phyloP scores from a whole-genome alignment of 2,113 vertebrate genomes.

The Dasyornis broadbenti region DNA sequence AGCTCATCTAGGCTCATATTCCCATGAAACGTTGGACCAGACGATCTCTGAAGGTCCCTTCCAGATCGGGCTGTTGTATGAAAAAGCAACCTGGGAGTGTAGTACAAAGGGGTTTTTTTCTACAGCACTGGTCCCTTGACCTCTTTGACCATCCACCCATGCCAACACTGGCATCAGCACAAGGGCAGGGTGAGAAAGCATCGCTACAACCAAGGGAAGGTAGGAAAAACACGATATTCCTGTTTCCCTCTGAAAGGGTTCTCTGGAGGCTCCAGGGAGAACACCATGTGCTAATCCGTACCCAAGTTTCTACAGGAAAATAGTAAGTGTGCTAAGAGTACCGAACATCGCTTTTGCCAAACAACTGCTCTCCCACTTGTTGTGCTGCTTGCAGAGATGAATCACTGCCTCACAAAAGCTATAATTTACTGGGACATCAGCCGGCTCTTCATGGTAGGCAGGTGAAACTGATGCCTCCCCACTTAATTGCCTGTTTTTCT shows the following conservation, averaged over 20 bases:
- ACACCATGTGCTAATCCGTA: not conserved
- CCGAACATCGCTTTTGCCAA: not conserved
- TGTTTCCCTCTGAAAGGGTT: not conserved
- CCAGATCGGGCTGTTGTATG: not conserved
- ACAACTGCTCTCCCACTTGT: not conserved
- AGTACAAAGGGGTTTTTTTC: not conserved
- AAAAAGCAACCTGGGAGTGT: not conserved
- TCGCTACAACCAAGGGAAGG: not conserved
- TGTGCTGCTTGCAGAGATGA: not conserved
- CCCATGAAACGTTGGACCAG: accelerated
- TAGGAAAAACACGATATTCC: not conserved
- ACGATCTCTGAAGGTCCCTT: not conserved
- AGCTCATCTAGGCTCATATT: not conserved
- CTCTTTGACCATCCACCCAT: not conserved
- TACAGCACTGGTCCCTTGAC: not conserved
- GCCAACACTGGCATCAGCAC: not conserved
- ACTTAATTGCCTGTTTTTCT: conserved; percentile 49
- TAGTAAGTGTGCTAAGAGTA: not conserved
- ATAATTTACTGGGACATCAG: conserved; percentile 54
- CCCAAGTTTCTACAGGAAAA: not conserved
- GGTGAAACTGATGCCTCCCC: conserved; percentile 36
- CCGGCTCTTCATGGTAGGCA: not conserved
- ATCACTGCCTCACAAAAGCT: conserved; percentile 13
- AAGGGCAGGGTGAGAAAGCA: not conserved
- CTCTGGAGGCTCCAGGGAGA: not conserved